Base-by-base conservation (phyloP, 2,888 invertebrate species). In the Conus canariensis region DNA sequence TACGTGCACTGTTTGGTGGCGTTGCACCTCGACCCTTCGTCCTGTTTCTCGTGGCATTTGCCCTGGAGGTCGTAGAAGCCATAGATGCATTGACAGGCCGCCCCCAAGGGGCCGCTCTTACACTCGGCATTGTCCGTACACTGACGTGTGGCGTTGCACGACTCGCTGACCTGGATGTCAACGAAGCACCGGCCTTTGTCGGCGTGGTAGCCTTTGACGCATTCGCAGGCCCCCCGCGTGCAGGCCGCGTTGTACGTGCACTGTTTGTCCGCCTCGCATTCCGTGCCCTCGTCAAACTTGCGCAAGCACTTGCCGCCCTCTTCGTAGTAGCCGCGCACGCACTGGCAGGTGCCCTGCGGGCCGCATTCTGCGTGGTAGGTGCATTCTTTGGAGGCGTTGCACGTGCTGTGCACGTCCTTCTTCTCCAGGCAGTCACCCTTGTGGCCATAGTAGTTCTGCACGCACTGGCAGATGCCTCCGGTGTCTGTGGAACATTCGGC, bases 311-410 rank as follows among this genome's bases (percentile, higher is more conserved):
- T 85, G 19, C 80, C 67, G 16, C 45, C 82, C 16, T 85, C 82
- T 45, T 85, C 86, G 82, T 90, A 91, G 87, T 77, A 91, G n/a
- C 90, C 90, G 25, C 82, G 19, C 56, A 82, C 19, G 86, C 91
- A 91, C n/a, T 90, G 85, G 19, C 91, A 91, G 10, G 6, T 77
- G 22, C 90, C 88, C 5, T 45, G n/a, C 5, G 86, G 25, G 59
- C 89, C 80, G 87, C 91, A 91, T n/a, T 74, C 85, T 7, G 91
- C 77, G 82, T 91, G 85, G 77, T 90, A 25, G n/a, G 90, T 90
- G 74, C 91, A 91, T 45, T 91, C 89, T 10, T 85, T 59, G 10
- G 90, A 82, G 12, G 80, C 82, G 64, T 89, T 85, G 30, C 91
- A 91, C 12, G n/a, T 16, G 64, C 56, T 85, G 16, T 30, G 30